Evolutionary conservation across 2,113 vertebrate genomes (phyloP).

Genomic region (Sylvicapra grimmia): DNA sequence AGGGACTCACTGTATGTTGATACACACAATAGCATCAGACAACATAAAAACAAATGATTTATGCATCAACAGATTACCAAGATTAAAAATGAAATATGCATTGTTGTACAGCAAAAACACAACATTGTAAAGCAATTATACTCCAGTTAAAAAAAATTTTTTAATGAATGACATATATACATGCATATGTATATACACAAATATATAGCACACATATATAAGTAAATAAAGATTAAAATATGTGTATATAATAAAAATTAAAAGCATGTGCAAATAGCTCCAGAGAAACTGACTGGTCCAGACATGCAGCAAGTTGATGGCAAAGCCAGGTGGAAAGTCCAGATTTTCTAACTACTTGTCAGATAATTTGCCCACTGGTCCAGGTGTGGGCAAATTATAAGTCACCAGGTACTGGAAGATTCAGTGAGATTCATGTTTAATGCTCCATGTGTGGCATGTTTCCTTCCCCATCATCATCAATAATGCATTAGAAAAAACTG

Average conservation of each 20-base stretch:
- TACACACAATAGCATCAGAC: not conserved
- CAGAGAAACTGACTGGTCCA: not conserved
- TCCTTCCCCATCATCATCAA: constrained; percentile 17
- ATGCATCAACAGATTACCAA: not conserved
- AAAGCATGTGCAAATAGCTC: not conserved
- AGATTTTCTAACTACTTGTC: constrained; percentile 5
- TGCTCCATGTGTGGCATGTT: constrained; percentile 38
- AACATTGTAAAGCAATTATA: not conserved
- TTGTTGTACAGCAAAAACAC: not conserved
- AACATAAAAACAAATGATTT: not conserved
- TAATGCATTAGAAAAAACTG: constrained; percentile 27
- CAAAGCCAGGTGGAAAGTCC: not conserved
- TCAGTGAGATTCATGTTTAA: constrained; percentile 54
- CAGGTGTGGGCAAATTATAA: not conserved
- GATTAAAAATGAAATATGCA: not conserved
- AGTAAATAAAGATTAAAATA: not conserved
- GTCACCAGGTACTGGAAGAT: constrained; percentile 10
- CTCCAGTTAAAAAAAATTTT: not conserved
- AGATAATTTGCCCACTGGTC: not conserved
- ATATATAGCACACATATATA: not conserved
- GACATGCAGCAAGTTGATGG: not conserved
- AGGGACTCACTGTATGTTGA: not conserved
- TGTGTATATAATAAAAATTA: not conserved
- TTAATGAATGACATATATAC: not conserved
- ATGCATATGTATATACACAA: not conserved